A percentile compares a stretch with the other conserved stretches of the same genome.
Evolutionary conservation across 2,113 vertebrate genomes (phyloP).

Genomic region (Harpagus bidentatus): DNA sequence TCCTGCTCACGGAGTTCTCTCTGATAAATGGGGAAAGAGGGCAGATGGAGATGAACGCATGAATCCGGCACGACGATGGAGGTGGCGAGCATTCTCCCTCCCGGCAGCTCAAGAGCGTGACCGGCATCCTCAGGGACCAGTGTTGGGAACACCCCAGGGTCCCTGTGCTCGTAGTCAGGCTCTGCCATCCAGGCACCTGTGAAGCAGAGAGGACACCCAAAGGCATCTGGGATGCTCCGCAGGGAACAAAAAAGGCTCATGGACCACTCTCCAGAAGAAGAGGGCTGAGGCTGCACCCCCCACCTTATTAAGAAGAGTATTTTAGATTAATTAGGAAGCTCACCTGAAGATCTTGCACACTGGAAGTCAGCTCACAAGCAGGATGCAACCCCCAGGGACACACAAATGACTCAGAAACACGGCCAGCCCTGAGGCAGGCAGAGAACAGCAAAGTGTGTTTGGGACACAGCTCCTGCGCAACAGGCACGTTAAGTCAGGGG

Average conservation of each 20-base stretch:
- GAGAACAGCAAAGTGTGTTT: fast-evolving
- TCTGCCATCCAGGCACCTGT: not conserved
- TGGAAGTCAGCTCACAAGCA: not conserved
- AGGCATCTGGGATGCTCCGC: not conserved
- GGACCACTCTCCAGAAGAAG: not conserved
- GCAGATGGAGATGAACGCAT: not conserved
- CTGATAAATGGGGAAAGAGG: not conserved
- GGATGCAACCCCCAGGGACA: not conserved
- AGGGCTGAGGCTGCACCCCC: not conserved
- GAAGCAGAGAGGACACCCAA: fast-evolving
- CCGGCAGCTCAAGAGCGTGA: not conserved
- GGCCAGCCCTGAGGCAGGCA: not conserved
- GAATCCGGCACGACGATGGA: fast-evolving
- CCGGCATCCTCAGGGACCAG: not conserved
- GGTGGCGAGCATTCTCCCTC: not conserved
- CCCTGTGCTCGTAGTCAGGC: fast-evolving
- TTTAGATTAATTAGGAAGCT: not conserved
- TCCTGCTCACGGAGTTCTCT: not conserved
- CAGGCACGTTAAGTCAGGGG: not conserved
- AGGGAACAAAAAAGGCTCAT: not conserved
- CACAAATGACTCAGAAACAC: not conserved
- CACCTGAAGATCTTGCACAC: not conserved
- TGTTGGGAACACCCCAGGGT: fast-evolving
- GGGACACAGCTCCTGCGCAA: fast-evolving
- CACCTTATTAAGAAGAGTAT: not conserved